Evolutionary conservation across 2,113 vertebrate species (phyloP).

Genomic region (Opisthocomus hoazin): DNA sequence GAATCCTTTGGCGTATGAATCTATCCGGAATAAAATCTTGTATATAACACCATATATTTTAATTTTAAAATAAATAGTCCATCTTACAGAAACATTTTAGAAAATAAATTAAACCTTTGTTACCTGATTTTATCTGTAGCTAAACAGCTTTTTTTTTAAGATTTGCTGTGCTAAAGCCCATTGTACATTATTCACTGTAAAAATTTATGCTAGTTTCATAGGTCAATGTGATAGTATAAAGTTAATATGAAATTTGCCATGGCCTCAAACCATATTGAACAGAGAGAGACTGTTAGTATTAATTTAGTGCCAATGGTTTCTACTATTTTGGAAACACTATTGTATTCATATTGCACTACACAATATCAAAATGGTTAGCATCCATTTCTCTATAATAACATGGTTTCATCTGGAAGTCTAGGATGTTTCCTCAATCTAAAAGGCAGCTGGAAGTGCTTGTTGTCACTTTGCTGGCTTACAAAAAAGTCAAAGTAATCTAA

Average conservation of each 20-base stretch:
- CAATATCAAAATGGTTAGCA: neutral
- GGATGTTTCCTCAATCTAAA: neutral
- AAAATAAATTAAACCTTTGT: neutral
- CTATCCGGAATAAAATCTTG: neutral
- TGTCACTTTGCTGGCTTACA: neutral
- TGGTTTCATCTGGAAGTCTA: neutral
- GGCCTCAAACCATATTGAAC: constrained; percentile 27
- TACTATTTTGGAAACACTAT: neutral
- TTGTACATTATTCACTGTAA: neutral
- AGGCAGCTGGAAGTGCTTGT: neutral
- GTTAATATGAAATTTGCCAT: neutral
- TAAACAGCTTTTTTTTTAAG: neutral
- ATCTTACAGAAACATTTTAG: neutral
- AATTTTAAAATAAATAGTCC: neutral
- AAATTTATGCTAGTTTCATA: neutral
- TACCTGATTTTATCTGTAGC: neutral
- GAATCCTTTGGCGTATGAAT: neutral
- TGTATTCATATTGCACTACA: neutral
- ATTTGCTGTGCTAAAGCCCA: neutral
- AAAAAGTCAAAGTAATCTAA: neutral
- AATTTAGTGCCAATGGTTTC: neutral
- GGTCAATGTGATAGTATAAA: neutral
- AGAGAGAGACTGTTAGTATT: constrained; percentile 5
- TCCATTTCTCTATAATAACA: neutral
- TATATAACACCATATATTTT: neutral